A percentile compares a stretch with the other conserved stretches of the same genome.
phyloP scores from a whole-genome alignment of 2,797 vertebrate genomes.

The Labroides dimidiatus region DNA sequence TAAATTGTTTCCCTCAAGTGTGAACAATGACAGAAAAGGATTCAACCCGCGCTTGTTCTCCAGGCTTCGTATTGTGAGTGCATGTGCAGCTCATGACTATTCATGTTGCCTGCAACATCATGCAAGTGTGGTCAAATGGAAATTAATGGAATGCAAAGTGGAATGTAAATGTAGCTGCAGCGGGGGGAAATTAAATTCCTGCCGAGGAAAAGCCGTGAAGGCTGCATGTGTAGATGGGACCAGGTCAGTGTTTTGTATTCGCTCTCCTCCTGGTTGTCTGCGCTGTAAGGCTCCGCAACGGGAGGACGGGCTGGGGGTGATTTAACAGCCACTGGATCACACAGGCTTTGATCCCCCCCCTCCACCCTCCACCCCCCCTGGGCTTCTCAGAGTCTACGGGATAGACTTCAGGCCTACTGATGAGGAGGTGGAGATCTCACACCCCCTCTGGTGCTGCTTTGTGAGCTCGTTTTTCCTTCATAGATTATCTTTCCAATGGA shows the following conservation, averaged over 20 bases:
- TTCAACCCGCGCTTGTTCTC: slow-evolving; percentile 12
- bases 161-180: slow-evolving; percentile 57
- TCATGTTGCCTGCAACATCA: slow-evolving; percentile 55
- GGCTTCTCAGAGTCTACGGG: slow-evolving; percentile 59
- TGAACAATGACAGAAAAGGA: slow-evolving; percentile 15
- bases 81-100: slow-evolving; percentile 55
- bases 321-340: slow-evolving; percentile 75
- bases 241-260: slow-evolving; percentile 48
- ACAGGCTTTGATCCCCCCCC: slow-evolving; percentile 74
- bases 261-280: slow-evolving; percentile 35
- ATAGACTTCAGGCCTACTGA: slow-evolving; percentile 66
- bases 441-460: slow-evolving; percentile 50
- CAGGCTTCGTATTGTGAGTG: slow-evolving; percentile 11
- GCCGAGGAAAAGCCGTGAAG: slow-evolving; percentile 24
- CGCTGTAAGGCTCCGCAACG: slow-evolving; percentile 52
- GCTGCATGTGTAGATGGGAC: slow-evolving; percentile 26
- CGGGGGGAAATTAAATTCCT: slow-evolving; percentile 6
- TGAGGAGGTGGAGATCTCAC: slow-evolving; percentile 64
- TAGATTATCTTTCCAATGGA: not conserved
- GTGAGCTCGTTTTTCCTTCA: slow-evolving; percentile 24
- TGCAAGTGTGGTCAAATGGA: slow-evolving; percentile 64
- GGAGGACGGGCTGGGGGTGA: slow-evolving; percentile 64
- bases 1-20: slow-evolving; percentile 9
- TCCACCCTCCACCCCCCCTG: too few species aligned
- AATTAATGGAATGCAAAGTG: slow-evolving; percentile 68